A percentile compares a stretch with the other conserved stretches of the same genome.
phyloP scores from a whole-genome alignment of 92 coral and sea anemone genomes.

The Paramuricea clavata region DNA sequence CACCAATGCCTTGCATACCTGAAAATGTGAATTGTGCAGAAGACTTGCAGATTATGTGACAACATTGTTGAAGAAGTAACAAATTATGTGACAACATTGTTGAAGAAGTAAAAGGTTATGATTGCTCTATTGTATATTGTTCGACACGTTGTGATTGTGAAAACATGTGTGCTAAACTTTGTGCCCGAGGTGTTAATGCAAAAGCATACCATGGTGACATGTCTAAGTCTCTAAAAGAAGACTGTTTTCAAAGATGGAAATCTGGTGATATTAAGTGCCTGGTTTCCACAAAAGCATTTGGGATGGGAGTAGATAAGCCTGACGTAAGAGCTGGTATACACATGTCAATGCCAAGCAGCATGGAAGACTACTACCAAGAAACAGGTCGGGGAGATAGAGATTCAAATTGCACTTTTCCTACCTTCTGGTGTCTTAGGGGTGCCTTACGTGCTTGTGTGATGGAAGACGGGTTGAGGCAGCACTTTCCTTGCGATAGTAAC shows the following conservation, averaged over 20 bases:
- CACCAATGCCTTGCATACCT: not conserved
- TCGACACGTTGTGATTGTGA: slow-evolving; percentile 43
- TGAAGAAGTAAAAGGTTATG: not conserved
- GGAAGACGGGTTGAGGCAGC: too few species aligned
- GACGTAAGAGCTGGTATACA: slow-evolving; percentile 45
- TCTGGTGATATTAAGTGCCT: slow-evolving; percentile 27
- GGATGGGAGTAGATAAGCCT: slow-evolving; percentile 50
- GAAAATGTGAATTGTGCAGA: too few species aligned
- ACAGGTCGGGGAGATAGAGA: slow-evolving; percentile 42
- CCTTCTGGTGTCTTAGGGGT: too few species aligned
- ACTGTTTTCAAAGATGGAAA: slow-evolving; percentile 14
- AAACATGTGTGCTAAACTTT: slow-evolving; percentile 40
- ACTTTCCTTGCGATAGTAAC: too few species aligned
- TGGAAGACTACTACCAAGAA: slow-evolving; percentile 54
- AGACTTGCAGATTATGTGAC: too few species aligned
- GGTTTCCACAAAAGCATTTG: slow-evolving; percentile 57
- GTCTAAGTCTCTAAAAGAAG: not conserved
- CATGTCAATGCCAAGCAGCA: slow-evolving; percentile 5
- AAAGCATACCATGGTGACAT: slow-evolving; percentile 46
- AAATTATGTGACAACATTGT: slow-evolving; percentile 14
- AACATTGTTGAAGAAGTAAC: not conserved
- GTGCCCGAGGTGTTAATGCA: slow-evolving; percentile 17
- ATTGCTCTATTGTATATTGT: slow-evolving; percentile 39
- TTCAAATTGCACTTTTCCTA: too few species aligned
- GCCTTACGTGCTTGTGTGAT: too few species aligned